A percentile compares a stretch with the other conserved stretches of the same genome.
Conservation (phyloP, 2,797 vertebrate genomes). For the Zalophus californianus region DNA sequence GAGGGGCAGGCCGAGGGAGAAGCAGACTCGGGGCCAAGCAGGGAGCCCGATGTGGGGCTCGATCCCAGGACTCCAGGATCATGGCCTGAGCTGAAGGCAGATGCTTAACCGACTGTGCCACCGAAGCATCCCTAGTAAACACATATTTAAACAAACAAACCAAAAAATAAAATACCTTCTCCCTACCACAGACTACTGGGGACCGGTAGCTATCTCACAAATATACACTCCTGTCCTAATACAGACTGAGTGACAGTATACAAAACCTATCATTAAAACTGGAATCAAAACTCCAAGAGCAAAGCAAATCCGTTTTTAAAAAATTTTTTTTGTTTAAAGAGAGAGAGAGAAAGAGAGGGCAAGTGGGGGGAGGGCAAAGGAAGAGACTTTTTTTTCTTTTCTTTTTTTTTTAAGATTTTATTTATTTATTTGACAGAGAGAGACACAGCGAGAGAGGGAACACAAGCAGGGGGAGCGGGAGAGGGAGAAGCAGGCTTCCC, state of each 20-base stretch:
- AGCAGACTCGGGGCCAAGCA: too few relatives aligned
- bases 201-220: background rate
- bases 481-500: too few relatives aligned
- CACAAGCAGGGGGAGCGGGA: too few relatives aligned
- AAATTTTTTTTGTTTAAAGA: background rate
- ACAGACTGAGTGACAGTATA: background rate
- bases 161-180: background rate
- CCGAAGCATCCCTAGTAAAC: too few relatives aligned
- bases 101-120: too few relatives aligned
- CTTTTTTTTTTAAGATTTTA: too few relatives aligned
- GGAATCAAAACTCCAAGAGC: background rate
- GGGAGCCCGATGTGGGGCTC: too few relatives aligned
- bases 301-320: background rate
- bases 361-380: background rate
- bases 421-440: too few relatives aligned
- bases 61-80: too few relatives aligned
- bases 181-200: background rate
- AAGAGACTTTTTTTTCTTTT: background rate
- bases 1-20: too few relatives aligned
- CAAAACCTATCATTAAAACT: background rate
- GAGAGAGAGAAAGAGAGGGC: background rate
- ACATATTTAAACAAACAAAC: background rate
- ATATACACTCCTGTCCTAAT: background rate
- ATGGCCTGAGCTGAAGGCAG: too few relatives aligned
- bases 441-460: too few relatives aligned